phyloP scores from a whole-genome alignment of 2,113 vertebrate genomes.

The Rattus norvegicus region DNA sequence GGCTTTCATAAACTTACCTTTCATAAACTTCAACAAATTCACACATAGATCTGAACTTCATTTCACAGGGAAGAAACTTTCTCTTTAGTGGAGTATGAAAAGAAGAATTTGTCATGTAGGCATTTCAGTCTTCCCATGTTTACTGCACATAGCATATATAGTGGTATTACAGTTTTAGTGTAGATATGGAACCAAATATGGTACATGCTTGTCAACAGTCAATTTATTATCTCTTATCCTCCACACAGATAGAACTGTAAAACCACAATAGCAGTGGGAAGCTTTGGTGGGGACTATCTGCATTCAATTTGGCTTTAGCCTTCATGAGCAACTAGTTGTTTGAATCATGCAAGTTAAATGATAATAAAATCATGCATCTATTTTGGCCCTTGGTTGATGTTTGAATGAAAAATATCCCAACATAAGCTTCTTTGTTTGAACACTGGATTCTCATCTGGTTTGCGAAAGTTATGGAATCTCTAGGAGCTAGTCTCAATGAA shows the following conservation, averaged over 20 bases:
- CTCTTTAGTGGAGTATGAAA: constrained; percentile 3
- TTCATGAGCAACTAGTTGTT: background rate
- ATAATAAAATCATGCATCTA: background rate
- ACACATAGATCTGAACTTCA: too few relatives aligned
- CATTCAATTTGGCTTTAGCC: background rate
- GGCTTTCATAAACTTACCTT: too few relatives aligned
- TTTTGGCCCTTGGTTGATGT: background rate
- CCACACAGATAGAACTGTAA: background rate
- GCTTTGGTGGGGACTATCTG: background rate
- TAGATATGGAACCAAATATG: constrained; percentile 27
- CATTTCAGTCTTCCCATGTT: background rate
- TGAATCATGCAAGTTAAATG: background rate
- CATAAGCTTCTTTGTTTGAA: background rate
- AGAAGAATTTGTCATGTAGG: background rate
- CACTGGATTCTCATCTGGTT: too few relatives aligned
- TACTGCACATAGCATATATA: background rate
- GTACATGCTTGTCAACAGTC: background rate
- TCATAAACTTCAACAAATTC: too few relatives aligned
- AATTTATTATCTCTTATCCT: background rate
- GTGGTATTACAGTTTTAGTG: background rate
- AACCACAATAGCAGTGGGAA: fast-evolving
- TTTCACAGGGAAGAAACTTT: too few relatives aligned
- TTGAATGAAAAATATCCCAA: background rate
- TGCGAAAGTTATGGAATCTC: background rate
- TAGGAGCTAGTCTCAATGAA: background rate